Evolutionary conservation across 1,140 invertebrate genomes (phyloP).

Genomic region (Asobara japonica): DNA sequence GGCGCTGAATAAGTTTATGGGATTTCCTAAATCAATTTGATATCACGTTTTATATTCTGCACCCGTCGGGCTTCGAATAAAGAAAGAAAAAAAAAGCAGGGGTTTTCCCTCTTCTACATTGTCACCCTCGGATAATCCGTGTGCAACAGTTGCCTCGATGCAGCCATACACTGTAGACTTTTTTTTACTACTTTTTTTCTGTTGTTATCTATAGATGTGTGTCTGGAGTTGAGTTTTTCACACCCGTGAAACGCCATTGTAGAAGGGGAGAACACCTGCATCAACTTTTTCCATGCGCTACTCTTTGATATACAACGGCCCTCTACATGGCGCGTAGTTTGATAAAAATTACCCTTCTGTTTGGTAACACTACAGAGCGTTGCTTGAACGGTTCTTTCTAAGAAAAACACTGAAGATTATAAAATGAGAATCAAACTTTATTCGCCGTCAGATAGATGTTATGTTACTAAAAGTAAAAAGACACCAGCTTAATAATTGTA

Average conservation of each 20-base stretch:
- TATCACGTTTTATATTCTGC: conserved; percentile 10
- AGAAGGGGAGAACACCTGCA: background rate
- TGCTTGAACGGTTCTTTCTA: too few species aligned
- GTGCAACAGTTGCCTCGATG: conserved; percentile 15
- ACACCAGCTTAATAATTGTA: too few species aligned
- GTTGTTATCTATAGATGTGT: background rate
- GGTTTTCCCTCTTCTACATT: conserved; percentile 1
- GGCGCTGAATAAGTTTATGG: conserved; percentile 7
- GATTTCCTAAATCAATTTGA: conserved; percentile 27
- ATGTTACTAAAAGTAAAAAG: too few species aligned
- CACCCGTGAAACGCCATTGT: background rate
- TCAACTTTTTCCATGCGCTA: conserved; percentile 1
- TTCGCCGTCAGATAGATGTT: too few species aligned
- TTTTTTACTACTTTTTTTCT: conserved; percentile 8
- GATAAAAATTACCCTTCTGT: too few species aligned
- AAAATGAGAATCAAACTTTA: too few species aligned
- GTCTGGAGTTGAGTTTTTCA: conserved; percentile 7
- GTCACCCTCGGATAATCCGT: background rate
- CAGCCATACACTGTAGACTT: conserved; percentile 1
- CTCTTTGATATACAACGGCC: background rate
- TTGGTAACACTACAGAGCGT: too few species aligned
- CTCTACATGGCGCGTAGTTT: too few species aligned
- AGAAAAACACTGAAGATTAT: too few species aligned
- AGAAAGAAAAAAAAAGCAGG: background rate
- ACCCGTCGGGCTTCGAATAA: background rate